Evolutionary conservation across 37 sponge, comb jelly and placozoan species (phyloP), one percentile per base, ranked within the genome.

Genomic region (Oopsacas minuta): DNA sequence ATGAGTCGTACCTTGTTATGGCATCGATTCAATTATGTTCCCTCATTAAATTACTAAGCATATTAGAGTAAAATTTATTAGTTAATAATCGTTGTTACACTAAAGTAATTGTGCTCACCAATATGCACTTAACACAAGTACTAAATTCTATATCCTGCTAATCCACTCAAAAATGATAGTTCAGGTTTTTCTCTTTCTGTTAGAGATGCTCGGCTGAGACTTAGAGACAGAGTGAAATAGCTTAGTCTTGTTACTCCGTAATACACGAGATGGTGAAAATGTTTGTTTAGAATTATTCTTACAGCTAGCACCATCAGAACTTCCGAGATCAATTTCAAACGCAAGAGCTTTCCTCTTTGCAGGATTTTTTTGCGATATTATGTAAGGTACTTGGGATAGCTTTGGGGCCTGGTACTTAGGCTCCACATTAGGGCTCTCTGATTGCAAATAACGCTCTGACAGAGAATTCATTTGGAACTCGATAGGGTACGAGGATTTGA

Each of bases 401-500:
- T 61, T 61, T 32, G 75, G 30, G 1, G 7, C 28, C 30, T 61
- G 75, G 75, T 61, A 61, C 32, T 3, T 5, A 34, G 75, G 75
- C 32, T 61, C 75, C 30, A 34, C 22, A 34, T 61, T n/a, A 3
- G 28, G 75, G 28, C 30, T 61, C 75, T 61, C 28, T 3, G 75
- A 61, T 34, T 61, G 75, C 5, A 61, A 34, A 34, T 61, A 61
- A 5, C 75, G 20, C 75, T 61, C 75, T 12, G 75, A 61, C 5
- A 61, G 28, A 61, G 75, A 61, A 12, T 5, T 61, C 5, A 34
- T 61, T 82, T 92, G 92, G 52, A 88, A 81, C 85, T 92, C 92
- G 22, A 92, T 86, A 23, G 92, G 88, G 52, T 92, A 92, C 37
- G 90, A 88, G 23, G 92, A 90, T 36, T 86, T 86, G 35, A 92